Percentiles rank a stretch among this genome's conserved stretches.
phyloP scores from a whole-genome alignment of 2,113 vertebrate species.

The human (Homo sapiens) region DNA sequence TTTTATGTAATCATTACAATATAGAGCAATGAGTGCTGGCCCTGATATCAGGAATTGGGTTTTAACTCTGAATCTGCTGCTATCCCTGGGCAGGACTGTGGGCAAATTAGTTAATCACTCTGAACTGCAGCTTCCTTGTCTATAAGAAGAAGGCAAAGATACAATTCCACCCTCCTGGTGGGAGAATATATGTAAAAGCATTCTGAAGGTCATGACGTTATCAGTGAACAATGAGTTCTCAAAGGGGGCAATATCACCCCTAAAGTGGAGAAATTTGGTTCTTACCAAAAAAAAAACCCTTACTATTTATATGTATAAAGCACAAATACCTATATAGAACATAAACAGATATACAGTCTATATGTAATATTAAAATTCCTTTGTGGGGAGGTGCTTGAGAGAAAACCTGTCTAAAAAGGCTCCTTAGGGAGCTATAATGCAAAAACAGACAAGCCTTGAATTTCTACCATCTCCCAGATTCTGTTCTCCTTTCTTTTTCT shows the following conservation, averaged over 20 bases:
- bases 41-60: neutral
- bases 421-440: neutral
- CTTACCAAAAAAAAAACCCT: neutral
- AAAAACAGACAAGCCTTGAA: neutral
- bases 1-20: neutral
- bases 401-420: neutral
- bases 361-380: neutral
- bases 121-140: neutral
- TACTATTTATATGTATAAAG: neutral
- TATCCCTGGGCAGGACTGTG: neutral
- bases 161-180: neutral
- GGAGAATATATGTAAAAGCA: neutral
- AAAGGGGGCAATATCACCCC: neutral
- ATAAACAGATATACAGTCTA: neutral
- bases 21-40: neutral
- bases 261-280: neutral
- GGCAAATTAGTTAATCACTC: neutral
- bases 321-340: neutral
- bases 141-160: neutral
- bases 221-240: neutral
- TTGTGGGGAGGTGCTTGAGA: neutral
- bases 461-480: neutral
- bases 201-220: neutral
- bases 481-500: neutral
- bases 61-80: neutral